Evolutionary conservation across 2,797 vertebrate genomes (phyloP).

Genomic region (Gymnothorax reevesii): DNA sequence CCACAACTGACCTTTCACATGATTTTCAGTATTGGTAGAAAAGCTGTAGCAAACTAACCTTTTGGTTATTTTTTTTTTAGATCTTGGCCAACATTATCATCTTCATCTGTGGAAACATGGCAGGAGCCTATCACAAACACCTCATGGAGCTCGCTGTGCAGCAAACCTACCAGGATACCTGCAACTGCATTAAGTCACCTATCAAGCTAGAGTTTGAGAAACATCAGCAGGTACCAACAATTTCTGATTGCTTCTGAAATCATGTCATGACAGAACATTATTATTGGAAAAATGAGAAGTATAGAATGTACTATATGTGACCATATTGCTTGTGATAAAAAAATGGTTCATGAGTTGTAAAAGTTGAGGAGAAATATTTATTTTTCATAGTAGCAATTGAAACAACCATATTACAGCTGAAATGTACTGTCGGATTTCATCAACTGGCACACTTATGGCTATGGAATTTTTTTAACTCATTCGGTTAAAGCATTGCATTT

Average conservation of each 20-base stretch:
- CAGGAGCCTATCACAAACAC: conserved; percentile 94
- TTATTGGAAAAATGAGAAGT: neutral
- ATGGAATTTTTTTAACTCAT: too few species aligned
- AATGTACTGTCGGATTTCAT: too few species aligned
- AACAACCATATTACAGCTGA: too few species aligned
- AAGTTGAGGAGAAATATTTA: too few species aligned
- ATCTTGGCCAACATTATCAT: conserved; percentile 95
- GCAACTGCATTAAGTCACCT: conserved; percentile 97
- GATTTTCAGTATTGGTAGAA: too few species aligned
- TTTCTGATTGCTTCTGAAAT: neutral
- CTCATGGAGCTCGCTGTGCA: conserved; percentile 94
- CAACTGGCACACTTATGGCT: too few species aligned
- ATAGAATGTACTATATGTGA: too few species aligned
- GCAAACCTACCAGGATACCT: conserved; percentile 95
- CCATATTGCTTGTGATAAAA: too few species aligned
- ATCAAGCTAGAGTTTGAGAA: conserved; percentile 98
- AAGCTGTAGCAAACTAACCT: neutral
- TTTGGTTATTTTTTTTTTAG: conserved; percentile 58
- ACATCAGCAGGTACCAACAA: conserved; percentile 85
- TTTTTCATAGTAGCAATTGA: too few species aligned
- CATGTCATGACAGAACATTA: neutral
- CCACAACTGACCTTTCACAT: neutral
- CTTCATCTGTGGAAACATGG: conserved; percentile 96
- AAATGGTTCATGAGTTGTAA: too few species aligned
- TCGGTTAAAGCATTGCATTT: too few species aligned